Percentiles rank a stretch among this genome's conserved stretches.
These are phyloP conservation scores for Stercorarius parasiticus DNA, from an alignment of 2,113 vertebrate genomes.

Conservation along the genomic window DNA sequence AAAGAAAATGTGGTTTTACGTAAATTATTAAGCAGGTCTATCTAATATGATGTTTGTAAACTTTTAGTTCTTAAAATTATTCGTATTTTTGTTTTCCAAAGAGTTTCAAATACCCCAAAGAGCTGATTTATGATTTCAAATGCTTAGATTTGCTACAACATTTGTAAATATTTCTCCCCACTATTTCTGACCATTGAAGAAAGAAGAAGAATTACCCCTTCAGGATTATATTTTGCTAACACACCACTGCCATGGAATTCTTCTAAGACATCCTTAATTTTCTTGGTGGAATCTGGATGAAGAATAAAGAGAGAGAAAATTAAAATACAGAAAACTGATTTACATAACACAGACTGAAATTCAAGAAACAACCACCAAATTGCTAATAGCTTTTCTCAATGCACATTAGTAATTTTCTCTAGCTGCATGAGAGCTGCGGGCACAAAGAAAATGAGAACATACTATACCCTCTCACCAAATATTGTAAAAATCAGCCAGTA, in stretches of 20 bases:
- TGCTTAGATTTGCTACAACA: background rate
- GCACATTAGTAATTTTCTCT: background rate
- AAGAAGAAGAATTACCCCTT: constrained; percentile 83
- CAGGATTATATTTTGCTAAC: constrained; percentile 93
- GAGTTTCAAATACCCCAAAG: background rate
- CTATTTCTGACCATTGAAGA: background rate
- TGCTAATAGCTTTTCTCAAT: background rate
- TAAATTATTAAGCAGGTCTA: background rate
- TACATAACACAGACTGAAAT: background rate
- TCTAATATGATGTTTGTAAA: background rate
- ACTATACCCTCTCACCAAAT: background rate
- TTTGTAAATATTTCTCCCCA: background rate
- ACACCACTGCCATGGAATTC: constrained; percentile 94
- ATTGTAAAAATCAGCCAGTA: background rate
- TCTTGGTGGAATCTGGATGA: constrained; percentile 90
- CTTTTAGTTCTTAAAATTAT: background rate
- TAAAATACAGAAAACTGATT: background rate
- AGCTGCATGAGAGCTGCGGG: background rate
- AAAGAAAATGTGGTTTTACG: background rate
- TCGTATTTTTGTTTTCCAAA: background rate
- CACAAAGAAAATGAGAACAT: constrained; percentile 11
- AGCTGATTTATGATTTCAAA: background rate
- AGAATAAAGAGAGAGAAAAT: constrained; percentile 54
- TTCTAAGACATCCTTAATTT: constrained; percentile 93
- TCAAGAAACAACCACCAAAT: background rate